Evolutionary conservation across 2,888 invertebrate genomes (phyloP).

Genomic region (Sepioteuthis lessoniana): DNA sequence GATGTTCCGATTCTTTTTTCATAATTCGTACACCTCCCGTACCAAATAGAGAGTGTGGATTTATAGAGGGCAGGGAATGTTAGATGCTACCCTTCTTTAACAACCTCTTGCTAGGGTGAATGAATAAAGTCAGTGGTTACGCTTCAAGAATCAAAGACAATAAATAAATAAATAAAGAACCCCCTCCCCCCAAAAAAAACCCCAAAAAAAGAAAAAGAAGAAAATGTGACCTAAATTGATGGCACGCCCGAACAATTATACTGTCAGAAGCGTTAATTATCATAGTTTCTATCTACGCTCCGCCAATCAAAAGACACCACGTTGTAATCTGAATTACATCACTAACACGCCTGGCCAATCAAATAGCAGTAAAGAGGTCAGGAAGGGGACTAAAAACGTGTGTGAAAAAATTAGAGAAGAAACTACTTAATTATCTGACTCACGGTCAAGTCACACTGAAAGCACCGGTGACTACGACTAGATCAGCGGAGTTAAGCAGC

Average conservation of each 20-base stretch:
- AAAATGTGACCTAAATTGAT: background rate
- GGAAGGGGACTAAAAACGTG: background rate
- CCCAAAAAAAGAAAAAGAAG: background rate
- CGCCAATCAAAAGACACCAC: background rate
- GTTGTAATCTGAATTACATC: slow-evolving; percentile 13
- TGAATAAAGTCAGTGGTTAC: background rate
- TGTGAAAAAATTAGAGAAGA: background rate
- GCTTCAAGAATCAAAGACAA: background rate
- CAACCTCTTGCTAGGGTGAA: background rate
- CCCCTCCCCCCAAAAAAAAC: background rate
- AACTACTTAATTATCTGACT: background rate
- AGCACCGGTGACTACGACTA: too few species aligned
- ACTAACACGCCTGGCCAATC: slow-evolving; percentile 33
- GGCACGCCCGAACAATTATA: slow-evolving; percentile 4
- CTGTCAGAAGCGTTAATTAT: background rate
- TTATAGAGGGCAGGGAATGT: accelerated
- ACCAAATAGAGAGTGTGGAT: too few species aligned
- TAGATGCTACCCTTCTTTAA: background rate
- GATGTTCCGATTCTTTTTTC: background rate
- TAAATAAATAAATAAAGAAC: background rate
- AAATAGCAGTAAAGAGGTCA: background rate
- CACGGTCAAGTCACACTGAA: too few species aligned
- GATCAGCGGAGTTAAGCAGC: too few species aligned
- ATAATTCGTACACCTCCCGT: too few species aligned
- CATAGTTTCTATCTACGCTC: background rate